Percentiles rank a stretch among this genome's conserved stretches.
These are phyloP conservation scores for Drosophila truncata DNA, from an alignment of 1,140 invertebrate species.

Conservation along the genomic window DNA sequence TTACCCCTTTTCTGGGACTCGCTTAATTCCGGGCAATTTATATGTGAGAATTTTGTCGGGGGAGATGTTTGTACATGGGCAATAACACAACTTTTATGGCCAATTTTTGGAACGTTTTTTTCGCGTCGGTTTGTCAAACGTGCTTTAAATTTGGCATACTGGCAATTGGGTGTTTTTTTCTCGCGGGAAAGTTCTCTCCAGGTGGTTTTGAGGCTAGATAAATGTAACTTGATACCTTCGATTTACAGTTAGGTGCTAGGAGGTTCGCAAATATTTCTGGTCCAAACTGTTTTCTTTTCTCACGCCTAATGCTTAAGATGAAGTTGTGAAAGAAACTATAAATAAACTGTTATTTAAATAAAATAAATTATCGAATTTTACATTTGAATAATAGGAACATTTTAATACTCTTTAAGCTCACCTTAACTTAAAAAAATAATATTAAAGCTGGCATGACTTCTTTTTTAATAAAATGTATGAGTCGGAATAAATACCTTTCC, in stretches of 20 bases:
- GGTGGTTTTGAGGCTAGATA: conserved; percentile 39
- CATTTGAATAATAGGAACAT: not conserved
- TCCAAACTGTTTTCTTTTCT: conserved; percentile 50
- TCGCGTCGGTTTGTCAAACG: conserved; percentile 58
- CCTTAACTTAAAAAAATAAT: too few relatives aligned
- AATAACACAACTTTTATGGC: conserved; percentile 73
- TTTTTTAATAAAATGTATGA: too few relatives aligned
- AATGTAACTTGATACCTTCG: conserved; percentile 39
- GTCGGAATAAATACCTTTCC: too few relatives aligned
- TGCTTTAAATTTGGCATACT: conserved; percentile 66
- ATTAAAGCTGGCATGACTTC: too few relatives aligned
- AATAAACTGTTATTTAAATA: conserved; percentile 33
- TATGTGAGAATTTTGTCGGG: conserved; percentile 64
- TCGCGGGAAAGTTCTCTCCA: conserved; percentile 26
- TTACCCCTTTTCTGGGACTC: conserved; percentile 51
- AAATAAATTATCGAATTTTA: not conserved
- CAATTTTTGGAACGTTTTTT: conserved; percentile 53
- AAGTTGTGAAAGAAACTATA: conserved; percentile 55
- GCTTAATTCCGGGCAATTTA: conserved; percentile 66
- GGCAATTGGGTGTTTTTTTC: conserved; percentile 4
- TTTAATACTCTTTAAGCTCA: too few relatives aligned
- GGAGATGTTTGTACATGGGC: conserved; percentile 47
- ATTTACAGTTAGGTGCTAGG: conserved; percentile 24
- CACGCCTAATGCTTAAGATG: conserved; percentile 29
- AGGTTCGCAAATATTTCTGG: not conserved